phyloP scores from a whole-genome alignment of 1,140 invertebrate species.

The Marisa cornuarietis region DNA sequence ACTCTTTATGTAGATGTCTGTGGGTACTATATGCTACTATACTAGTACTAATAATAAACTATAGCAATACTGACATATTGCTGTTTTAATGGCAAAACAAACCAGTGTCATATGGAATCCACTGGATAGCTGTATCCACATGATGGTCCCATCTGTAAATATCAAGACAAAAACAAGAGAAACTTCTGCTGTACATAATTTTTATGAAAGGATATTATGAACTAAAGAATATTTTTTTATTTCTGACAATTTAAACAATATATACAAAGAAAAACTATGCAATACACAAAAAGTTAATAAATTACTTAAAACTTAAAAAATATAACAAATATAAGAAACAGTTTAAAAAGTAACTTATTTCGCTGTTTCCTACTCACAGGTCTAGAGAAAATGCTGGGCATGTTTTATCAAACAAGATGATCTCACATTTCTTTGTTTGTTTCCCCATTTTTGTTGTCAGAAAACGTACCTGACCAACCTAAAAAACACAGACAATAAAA shows the following conservation, averaged over 20 bases:
- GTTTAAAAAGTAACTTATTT: constrained; percentile 3
- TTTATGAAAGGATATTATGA: not conserved
- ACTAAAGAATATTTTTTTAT: constrained; percentile 1
- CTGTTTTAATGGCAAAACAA: not conserved
- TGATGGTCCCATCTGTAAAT: constrained; percentile 50
- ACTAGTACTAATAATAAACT: not conserved
- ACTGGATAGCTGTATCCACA: constrained; percentile 40
- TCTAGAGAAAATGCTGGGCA: constrained; percentile 48
- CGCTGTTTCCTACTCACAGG: constrained; percentile 43
- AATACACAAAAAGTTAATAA: not conserved
- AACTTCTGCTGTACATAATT: not conserved
- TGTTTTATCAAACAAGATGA: constrained; percentile 57
- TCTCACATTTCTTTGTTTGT: constrained; percentile 54
- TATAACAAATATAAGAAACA: no score
- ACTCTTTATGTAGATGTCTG: not conserved
- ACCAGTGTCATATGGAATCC: constrained; percentile 53
- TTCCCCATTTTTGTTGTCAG: constrained; percentile 56
- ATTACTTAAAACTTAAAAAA: no score
- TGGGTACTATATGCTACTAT: not conserved
- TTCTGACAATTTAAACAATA: not conserved
- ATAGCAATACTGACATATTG: not conserved
- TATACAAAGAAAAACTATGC: not conserved
- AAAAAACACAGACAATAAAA: constrained; percentile 12
- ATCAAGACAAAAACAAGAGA: not conserved
- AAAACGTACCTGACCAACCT: constrained; percentile 50